Conservation (phyloP, 1,140 invertebrate species). For the Berghia stephanieae region DNA sequence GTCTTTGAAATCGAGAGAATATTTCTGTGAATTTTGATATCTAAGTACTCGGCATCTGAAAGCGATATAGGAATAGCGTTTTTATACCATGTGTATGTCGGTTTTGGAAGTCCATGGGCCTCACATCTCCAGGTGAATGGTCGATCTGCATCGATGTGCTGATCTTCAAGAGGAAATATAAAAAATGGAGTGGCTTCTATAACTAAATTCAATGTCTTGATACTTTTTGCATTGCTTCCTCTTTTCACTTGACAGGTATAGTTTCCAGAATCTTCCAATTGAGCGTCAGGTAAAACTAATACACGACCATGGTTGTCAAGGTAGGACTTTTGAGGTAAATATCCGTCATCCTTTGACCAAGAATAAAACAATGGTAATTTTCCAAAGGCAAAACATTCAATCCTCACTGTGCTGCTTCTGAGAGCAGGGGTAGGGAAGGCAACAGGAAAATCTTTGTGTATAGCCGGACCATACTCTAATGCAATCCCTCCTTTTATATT, state of each 20-base stretch:
- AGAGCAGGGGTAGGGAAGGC: conserved; percentile 90
- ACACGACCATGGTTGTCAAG: conserved; percentile 84
- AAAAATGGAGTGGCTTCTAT: conserved; percentile 84
- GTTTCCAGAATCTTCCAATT: conserved; percentile 92
- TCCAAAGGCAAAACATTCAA: conserved; percentile 96
- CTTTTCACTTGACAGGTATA: conserved; percentile 84
- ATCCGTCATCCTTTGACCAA: conserved; percentile 61
- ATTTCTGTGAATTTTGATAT: conserved; percentile 39
- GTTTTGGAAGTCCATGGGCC: conserved; percentile 91
- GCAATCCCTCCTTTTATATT: conserved; percentile 43
- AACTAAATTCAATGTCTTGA: conserved; percentile 34
- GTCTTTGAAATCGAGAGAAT: conserved; percentile 43
- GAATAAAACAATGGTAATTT: conserved; percentile 69
- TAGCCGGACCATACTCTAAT: conserved; percentile 45
- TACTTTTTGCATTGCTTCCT: conserved; percentile 28
- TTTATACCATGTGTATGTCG: conserved; percentile 91
- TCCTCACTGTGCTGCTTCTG: conserved; percentile 85
- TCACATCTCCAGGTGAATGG: conserved; percentile 93
- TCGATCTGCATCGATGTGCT: conserved; percentile 84
- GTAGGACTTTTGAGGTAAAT: conserved; percentile 78
- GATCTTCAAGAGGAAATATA: conserved; percentile 87
- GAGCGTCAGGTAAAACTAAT: conserved; percentile 84
- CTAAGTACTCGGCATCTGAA: no score
- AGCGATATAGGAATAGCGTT: conserved; percentile 71
- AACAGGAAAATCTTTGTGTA: conserved; percentile 94